Conservation (phyloP, 1,140 invertebrate species). For the Listronotus oregonensis region DNA sequence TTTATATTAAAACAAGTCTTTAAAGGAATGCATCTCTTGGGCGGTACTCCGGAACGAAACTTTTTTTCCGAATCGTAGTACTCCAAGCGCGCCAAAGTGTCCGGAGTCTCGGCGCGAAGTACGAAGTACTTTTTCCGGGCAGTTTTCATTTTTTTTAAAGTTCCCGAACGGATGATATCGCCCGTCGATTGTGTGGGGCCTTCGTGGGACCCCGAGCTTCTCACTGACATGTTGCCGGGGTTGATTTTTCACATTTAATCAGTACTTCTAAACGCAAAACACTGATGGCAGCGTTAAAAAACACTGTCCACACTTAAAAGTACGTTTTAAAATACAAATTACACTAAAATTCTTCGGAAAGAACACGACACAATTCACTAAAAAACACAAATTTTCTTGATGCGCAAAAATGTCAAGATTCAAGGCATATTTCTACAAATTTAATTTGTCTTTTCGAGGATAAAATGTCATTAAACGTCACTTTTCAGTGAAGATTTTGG, state of each 20-base stretch:
- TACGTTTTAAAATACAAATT: neutral
- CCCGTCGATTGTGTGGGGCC: constrained; percentile 57
- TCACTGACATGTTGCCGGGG: constrained; percentile 39
- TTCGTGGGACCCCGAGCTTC: constrained; percentile 29
- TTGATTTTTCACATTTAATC: constrained; percentile 15
- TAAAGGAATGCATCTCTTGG: constrained; percentile 80
- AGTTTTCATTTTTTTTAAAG: constrained; percentile 81
- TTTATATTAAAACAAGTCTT: constrained; percentile 90
- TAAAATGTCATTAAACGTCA: neutral
- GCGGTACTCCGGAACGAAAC: constrained; percentile 69
- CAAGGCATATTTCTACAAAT: no score
- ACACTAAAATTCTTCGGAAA: constrained; percentile 13
- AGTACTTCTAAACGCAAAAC: neutral
- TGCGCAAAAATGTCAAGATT: neutral
- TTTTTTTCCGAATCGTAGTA: constrained; percentile 94
- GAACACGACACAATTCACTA: constrained; percentile 5
- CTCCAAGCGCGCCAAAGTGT: constrained; percentile 79
- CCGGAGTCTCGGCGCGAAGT: constrained; percentile 70
- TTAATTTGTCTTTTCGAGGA: no score
- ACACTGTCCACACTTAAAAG: constrained; percentile 1
- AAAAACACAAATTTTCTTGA: constrained; percentile 4
- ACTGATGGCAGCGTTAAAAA: neutral
- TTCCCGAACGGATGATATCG: constrained; percentile 69
- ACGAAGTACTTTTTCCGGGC: constrained; percentile 87
- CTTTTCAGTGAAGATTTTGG: neutral